Conservation (phyloP, 2,113 vertebrate species). For the Myodes glareolus region DNA sequence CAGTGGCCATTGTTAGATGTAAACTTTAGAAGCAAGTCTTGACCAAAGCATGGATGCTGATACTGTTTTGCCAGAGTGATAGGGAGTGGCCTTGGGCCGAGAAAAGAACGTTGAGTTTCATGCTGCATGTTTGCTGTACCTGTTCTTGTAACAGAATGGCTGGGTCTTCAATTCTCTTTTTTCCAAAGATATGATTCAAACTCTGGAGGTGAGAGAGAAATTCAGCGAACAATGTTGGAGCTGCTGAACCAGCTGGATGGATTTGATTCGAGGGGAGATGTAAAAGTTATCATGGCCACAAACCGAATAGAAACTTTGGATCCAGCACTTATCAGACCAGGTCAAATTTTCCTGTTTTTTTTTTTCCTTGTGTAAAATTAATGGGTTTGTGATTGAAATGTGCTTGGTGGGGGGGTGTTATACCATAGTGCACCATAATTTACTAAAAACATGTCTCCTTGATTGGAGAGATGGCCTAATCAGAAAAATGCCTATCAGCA, state of each 20-base stretch:
- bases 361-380: background rate
- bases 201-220: conserved; percentile 97
- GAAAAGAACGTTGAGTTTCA: no score
- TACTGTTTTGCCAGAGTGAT: background rate
- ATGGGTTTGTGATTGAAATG: background rate
- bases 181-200: conserved; percentile 95
- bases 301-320: conserved; percentile 98
- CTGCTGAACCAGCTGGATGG: conserved; percentile 97
- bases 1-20: background rate
- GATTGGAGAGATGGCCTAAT: background rate
- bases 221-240: conserved; percentile 98
- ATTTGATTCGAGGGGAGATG: conserved; percentile 96
- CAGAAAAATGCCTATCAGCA: background rate
- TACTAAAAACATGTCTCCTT: background rate
- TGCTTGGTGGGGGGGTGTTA: background rate
- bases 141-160: background rate
- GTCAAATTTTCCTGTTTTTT: conserved; percentile 80
- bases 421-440: background rate
- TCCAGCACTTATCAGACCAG: conserved; percentile 97
- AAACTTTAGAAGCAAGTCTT: background rate
- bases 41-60: background rate
- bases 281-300: conserved; percentile 99
- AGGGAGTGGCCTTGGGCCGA: background rate
- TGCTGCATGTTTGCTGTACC: background rate
- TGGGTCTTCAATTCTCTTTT: background rate